Percentiles rank a stretch among this genome's conserved stretches.
Conservation (phyloP, 2,113 vertebrate genomes). For the Mustela nigripes region DNA sequence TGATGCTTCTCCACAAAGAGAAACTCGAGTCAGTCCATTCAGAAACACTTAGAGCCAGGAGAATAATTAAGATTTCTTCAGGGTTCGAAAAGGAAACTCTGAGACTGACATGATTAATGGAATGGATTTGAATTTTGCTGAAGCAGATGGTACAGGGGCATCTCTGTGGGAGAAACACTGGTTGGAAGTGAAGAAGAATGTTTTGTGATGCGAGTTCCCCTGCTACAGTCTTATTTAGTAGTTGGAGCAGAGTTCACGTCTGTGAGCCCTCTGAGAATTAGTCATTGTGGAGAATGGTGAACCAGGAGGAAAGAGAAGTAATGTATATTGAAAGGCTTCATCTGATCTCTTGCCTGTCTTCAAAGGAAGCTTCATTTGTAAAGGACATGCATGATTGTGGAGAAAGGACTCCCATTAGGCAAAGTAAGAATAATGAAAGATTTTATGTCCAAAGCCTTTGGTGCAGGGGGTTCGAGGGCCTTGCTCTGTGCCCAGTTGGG, state of each 20-base stretch:
- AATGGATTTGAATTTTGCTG: constrained; percentile 51
- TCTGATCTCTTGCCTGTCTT: constrained; percentile 78
- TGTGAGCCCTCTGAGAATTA: constrained; percentile 72
- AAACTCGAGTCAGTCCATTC: constrained; percentile 20
- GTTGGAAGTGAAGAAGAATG: constrained; percentile 68
- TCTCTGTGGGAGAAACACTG: constrained; percentile 71
- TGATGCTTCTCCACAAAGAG: background rate
- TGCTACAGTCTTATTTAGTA: constrained; percentile 54
- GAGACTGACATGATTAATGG: constrained; percentile 72
- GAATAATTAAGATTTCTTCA: constrained; percentile 63
- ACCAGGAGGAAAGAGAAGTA: constrained; percentile 72
- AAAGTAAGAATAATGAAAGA: constrained; percentile 62
- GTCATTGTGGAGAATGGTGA: constrained; percentile 46
- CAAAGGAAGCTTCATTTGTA: constrained; percentile 75
- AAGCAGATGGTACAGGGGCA: constrained; percentile 70
- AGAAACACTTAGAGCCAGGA: constrained; percentile 32
- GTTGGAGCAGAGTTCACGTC: constrained; percentile 75
- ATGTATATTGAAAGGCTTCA: constrained; percentile 78
- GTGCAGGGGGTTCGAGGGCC: constrained; percentile 4
- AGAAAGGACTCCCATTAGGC: constrained; percentile 68
- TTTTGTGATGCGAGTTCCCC: constrained; percentile 60
- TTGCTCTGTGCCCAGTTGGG: background rate
- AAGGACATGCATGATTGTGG: constrained; percentile 74
- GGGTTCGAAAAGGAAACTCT: constrained; percentile 56
- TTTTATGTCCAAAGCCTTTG: constrained; percentile 14